These are phyloP conservation scores for Ectemnius lituratus DNA, from an alignment of 2,888 invertebrate species.

Conservation along the genomic window DNA sequence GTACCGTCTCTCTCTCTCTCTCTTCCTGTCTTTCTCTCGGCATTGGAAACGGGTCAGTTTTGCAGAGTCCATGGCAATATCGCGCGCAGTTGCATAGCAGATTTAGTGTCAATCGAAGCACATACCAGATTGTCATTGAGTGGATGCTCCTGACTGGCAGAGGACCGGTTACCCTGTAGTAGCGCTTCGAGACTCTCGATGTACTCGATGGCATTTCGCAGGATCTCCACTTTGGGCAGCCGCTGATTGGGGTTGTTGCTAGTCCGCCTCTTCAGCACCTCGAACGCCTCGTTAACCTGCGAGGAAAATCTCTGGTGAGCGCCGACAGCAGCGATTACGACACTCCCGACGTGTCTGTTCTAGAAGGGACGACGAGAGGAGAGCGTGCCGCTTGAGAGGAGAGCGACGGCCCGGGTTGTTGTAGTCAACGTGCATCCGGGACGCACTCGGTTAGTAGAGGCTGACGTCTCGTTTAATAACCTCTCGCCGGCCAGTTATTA, in stretches of 20 bases:
- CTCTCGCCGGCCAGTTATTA: not conserved
- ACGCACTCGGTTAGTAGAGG: not conserved
- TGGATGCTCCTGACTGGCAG: constrained; percentile 60
- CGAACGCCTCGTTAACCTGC: constrained; percentile 98
- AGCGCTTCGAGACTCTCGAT: constrained; percentile 95
- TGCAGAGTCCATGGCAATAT: too few relatives aligned
- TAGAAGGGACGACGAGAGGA: not conserved
- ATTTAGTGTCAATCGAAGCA: constrained; percentile 5
- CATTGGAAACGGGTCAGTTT: too few relatives aligned
- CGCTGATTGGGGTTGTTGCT: constrained; percentile 97
- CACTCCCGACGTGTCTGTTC: not conserved
- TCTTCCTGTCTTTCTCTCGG: not conserved
- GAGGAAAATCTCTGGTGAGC: constrained; percentile 14
- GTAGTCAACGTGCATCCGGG: too few relatives aligned
- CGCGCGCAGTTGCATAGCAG: not conserved
- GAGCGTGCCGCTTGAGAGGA: too few relatives aligned
- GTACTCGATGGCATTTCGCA: constrained; percentile 98
- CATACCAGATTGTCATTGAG: constrained; percentile 49
- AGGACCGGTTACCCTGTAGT: constrained; percentile 82
- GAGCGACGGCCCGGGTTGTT: too few relatives aligned
- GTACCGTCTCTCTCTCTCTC: not conserved
- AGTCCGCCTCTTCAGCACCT: constrained; percentile 93
- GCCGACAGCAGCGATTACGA: not conserved
- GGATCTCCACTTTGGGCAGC: constrained; percentile 97
- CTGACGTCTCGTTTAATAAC: constrained; percentile 18